Conservation (phyloP, 2,888 invertebrate species). For the Drosophila melanosoma region DNA sequence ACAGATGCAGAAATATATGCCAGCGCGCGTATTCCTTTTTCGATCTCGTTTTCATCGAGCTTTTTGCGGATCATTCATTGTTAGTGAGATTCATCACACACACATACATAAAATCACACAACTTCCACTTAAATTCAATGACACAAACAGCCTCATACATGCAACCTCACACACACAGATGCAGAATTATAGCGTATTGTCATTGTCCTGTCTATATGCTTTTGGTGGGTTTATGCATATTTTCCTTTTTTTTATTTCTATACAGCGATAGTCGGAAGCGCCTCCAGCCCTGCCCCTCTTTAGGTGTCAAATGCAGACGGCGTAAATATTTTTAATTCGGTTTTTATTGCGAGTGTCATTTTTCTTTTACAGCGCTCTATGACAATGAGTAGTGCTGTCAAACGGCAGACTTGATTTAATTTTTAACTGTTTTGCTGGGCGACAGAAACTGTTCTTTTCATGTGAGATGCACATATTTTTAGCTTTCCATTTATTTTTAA, state of each 20-base stretch:
- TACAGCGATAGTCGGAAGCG: constrained; percentile 10
- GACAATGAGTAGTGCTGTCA: constrained; percentile 9
- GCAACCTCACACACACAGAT: constrained; percentile 3
- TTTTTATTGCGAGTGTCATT: constrained; percentile 30
- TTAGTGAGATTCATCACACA: constrained; percentile 41
- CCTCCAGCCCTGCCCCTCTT: constrained; percentile 42
- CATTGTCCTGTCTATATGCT: constrained; percentile 45
- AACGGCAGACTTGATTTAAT: constrained; percentile 9
- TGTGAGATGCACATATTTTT: background rate
- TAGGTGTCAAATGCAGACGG: constrained; percentile 31
- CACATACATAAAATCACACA: constrained; percentile 6
- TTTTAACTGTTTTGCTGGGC: constrained; percentile 49
- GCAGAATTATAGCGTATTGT: constrained; percentile 36
- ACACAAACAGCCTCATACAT: background rate
- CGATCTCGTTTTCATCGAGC: constrained; percentile 41
- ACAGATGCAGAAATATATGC: constrained; percentile 28
- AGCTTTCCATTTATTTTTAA: constrained; percentile 32
- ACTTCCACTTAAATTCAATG: constrained; percentile 8
- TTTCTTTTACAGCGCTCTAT: constrained; percentile 26
- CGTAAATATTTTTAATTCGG: constrained; percentile 40
- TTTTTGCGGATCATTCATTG: constrained; percentile 51
- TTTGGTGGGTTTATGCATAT: constrained; percentile 18
- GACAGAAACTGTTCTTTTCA: constrained; percentile 12
- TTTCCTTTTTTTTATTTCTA: constrained; percentile 25
- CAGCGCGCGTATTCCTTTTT: constrained; percentile 68